Conservation (phyloP, 2,888 invertebrate species). For the Thereva unica region DNA sequence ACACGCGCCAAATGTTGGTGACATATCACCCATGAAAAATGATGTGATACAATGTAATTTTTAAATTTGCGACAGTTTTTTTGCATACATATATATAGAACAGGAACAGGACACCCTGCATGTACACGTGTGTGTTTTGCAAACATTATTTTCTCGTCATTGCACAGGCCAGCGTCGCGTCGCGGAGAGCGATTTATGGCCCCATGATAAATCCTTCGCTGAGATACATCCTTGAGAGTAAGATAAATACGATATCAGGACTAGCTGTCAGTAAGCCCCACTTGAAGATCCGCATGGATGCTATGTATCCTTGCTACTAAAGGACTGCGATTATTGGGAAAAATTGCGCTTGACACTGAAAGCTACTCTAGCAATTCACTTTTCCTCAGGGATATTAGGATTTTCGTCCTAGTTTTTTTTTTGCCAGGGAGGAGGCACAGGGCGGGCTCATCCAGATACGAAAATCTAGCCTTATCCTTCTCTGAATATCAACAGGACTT, state of each 20-base stretch:
- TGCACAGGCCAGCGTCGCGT: neutral
- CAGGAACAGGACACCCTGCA: neutral
- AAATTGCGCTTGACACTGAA: conserved; percentile 30
- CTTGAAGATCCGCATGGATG: no score
- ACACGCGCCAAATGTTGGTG: conserved; percentile 39
- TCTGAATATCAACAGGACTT: no score
- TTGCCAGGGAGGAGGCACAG: neutral
- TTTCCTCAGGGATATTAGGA: neutral
- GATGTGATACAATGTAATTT: conserved; percentile 38
- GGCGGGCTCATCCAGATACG: no score
- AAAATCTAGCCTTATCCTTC: no score
- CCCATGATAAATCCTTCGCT: conserved; percentile 13
- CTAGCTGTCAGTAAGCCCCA: conserved; percentile 5
- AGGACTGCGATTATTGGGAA: conserved; percentile 22
- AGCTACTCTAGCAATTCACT: conserved; percentile 9
- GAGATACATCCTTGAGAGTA: conserved; percentile 13
- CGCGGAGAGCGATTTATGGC: conserved; percentile 17
- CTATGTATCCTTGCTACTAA: neutral
- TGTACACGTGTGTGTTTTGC: conserved; percentile 4
- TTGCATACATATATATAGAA: no score
- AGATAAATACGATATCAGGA: conserved; percentile 21
- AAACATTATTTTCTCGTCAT: conserved; percentile 28
- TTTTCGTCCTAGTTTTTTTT: conserved; percentile 2
- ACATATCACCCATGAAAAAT: conserved; percentile 38
- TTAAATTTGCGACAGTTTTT: conserved; percentile 32